These are phyloP conservation scores for Caligus rogercresseyi DNA, from an alignment of 1,140 invertebrate genomes.

Conservation along the genomic window DNA sequence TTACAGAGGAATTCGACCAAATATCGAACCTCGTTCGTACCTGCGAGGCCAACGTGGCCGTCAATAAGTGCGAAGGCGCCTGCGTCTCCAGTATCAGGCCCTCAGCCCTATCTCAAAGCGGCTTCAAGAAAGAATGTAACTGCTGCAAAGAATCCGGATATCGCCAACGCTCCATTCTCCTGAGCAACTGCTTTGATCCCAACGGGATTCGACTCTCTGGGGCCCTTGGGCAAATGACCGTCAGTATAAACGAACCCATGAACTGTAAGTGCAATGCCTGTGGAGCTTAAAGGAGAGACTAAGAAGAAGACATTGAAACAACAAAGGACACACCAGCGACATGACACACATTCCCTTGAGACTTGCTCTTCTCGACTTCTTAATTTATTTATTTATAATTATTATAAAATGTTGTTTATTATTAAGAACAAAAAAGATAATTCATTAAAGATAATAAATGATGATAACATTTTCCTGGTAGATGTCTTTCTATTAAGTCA, in stretches of 20 bases:
- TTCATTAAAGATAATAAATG: no score
- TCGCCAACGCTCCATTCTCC: constrained; percentile 51
- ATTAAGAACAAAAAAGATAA: no score
- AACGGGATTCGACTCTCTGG: constrained; percentile 54
- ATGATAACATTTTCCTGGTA: no score
- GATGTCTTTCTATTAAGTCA: no score
- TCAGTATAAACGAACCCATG: constrained; percentile 59
- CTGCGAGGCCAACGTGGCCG: constrained; percentile 57
- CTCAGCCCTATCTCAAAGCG: constrained; percentile 62
- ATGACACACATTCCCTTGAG: no score
- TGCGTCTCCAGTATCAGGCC: constrained; percentile 77
- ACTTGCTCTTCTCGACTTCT: no score
- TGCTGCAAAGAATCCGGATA: constrained; percentile 72
- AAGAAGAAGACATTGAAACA: no score
- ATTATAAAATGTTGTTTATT: no score
- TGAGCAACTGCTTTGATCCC: constrained; percentile 66
- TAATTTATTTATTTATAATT: no score
- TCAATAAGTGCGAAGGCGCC: constrained; percentile 70
- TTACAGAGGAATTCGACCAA: constrained; percentile 67
- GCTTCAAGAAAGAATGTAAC: constrained; percentile 79
- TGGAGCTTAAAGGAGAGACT: constrained; percentile 34
- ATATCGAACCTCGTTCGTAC: constrained; percentile 54
- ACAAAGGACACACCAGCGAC: no score
- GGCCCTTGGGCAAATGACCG: constrained; percentile 46
- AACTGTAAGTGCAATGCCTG: constrained; percentile 79